A percentile compares a stretch with the other conserved stretches of the same genome.
phyloP scores from a whole-genome alignment of 2,888 invertebrate species.

The Poecilobothrus nobilitatus region DNA sequence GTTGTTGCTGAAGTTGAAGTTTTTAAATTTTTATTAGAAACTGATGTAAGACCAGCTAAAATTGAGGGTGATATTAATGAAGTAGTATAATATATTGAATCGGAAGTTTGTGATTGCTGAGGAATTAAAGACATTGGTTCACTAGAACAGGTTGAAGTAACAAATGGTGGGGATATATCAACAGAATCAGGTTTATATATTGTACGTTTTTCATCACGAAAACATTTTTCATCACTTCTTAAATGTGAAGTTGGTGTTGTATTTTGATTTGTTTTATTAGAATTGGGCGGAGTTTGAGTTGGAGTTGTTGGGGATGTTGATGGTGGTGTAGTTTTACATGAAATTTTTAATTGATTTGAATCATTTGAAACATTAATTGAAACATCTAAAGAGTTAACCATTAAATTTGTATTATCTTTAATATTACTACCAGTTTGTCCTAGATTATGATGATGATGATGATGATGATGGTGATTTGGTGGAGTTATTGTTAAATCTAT shows the following conservation, averaged over 20 bases:
- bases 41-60: conserved; percentile 7
- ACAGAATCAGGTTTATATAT: conserved; percentile 11
- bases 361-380: conserved; percentile 24
- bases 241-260: not conserved
- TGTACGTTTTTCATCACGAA: not conserved
- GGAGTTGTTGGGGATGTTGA: not conserved
- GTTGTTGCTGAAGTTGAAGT: not conserved
- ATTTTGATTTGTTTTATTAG: not conserved
- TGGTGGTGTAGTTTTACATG: not conserved
- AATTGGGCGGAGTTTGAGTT: not conserved
- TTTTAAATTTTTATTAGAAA: conserved; percentile 21
- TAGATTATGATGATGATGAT: conserved; percentile 2
- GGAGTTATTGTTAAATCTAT: not conserved
- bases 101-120: conserved; percentile 24
- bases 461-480: conserved; percentile 8
- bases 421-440: conserved; percentile 5
- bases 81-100: conserved; percentile 20
- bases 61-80: conserved; percentile 13
- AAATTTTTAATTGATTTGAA: conserved; percentile 20
- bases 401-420: conserved; percentile 10
- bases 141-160: not conserved
- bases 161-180: conserved; percentile 2
- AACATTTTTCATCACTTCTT: not conserved
- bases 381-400: conserved; percentile 20
- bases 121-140: conserved; percentile 12